Evolutionary conservation across 1,140 invertebrate species (phyloP).

Genomic region (Penaeus japonicus): DNA sequence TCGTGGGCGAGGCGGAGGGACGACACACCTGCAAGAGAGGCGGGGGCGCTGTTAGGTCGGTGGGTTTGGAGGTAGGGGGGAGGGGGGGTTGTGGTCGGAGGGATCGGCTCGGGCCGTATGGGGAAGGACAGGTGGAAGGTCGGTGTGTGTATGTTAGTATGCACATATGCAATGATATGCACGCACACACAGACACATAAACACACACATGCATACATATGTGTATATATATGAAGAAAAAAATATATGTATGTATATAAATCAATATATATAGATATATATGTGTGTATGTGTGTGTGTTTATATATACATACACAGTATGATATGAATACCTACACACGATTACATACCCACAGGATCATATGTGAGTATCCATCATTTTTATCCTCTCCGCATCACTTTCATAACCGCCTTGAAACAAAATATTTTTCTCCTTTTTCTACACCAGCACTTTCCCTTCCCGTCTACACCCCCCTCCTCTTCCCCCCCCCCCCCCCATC

Average conservation of each 20-base stretch:
- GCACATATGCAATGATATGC: not conserved
- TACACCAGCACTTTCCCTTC: not conserved
- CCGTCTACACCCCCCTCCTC: not conserved
- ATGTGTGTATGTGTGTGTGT: too few species aligned
- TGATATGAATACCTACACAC: too few species aligned
- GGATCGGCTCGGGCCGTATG: not conserved
- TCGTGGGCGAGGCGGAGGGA: not conserved
- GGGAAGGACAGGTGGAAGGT: not conserved
- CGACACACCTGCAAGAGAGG: constrained; percentile 2
- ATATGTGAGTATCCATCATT: too few species aligned
- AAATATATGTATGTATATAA: too few species aligned
- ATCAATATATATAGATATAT: too few species aligned
- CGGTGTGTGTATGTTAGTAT: not conserved
- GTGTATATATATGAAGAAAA: too few species aligned
- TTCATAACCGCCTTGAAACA: not conserved
- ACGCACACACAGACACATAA: too few species aligned
- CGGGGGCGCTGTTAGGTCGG: too few species aligned
- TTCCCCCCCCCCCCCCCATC: not conserved
- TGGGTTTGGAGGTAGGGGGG: not conserved
- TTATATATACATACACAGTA: too few species aligned
- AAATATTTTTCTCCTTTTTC: not conserved
- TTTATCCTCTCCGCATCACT: not conserved
- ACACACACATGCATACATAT: too few species aligned
- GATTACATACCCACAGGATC: too few species aligned
- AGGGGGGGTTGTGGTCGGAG: not conserved